Base-by-base conservation (phyloP, 2,888 invertebrate genomes). In the Eumerus sabulonum region DNA sequence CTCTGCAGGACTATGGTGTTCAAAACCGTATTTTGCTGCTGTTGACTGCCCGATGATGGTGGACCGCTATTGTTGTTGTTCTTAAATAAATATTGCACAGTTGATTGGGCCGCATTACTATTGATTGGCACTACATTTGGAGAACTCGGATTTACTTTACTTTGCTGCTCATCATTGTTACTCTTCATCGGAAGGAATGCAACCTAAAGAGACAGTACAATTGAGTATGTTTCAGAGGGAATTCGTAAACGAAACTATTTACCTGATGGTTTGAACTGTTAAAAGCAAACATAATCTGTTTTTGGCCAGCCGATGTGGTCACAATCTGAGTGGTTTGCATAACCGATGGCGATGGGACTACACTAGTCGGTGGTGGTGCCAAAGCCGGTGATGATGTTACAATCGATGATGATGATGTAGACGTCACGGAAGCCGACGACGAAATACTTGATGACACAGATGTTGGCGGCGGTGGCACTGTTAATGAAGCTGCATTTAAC, bases 191-290 rank as follows among this genome's bases (percentile, higher is more conserved):
- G 84, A 16, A 83, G 56, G 47, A 84, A 83, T 56, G 83, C 82
- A 42, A 84, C 81, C 84, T 27, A 27, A 27, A 27, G 3, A 27
- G 7, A 27, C n/a, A n/a, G n/a, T n/a, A n/a, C n/a, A n/a, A n/a
- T n/a, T n/a, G n/a, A n/a, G n/a, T n/a, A n/a, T n/a, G n/a, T n/a
- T n/a, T n/a, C n/a, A n/a, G n/a, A n/a, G n/a, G n/a, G n/a, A n/a
- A n/a, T n/a, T n/a, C n/a, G n/a, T n/a, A n/a, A n/a, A n/a, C n/a
- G n/a, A n/a, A n/a, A n/a, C n/a, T 9, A 1, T 47, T 84, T 73
- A 89, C 88, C 84, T 87, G 87, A 84, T 87, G 86, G 74, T 87
- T 86, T 57, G 83, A 81, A 77, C 84, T 86, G 67, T 85, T 86
- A 14, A 85, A 83, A 60, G 87, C 83, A 77, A 88, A 87, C 83